Conservation (phyloP, 2,113 vertebrate species). For the Lophotis ruficrista region DNA sequence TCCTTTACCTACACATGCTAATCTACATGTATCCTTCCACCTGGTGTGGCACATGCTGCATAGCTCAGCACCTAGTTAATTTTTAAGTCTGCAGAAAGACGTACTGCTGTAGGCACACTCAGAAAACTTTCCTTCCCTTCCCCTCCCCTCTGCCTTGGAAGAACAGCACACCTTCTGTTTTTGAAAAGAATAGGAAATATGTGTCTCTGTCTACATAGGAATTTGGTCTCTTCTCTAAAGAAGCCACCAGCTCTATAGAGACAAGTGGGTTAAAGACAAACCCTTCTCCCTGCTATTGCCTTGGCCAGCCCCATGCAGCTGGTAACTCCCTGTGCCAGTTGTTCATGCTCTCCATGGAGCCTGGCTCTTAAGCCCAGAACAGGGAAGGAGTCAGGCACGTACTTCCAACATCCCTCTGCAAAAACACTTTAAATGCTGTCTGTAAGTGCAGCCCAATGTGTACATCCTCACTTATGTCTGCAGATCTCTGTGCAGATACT, state of each 20-base stretch:
- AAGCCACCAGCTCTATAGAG: not conserved
- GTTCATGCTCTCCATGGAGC: not conserved
- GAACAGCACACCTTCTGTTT: not conserved
- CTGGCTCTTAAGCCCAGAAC: not conserved
- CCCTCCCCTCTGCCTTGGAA: not conserved
- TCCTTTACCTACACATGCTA: not conserved
- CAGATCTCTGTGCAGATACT: not conserved
- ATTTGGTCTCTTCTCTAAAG: not conserved
- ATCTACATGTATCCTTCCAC: not conserved
- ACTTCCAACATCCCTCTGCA: not conserved
- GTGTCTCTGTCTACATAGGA: not conserved
- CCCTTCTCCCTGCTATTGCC: not conserved
- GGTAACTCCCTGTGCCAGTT: not conserved
- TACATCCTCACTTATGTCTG: not conserved
- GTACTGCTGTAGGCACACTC: not conserved
- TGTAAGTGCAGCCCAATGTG: not conserved
- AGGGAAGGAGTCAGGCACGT: not conserved
- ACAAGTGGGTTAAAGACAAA: not conserved
- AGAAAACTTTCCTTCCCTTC: not conserved
- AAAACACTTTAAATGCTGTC: not conserved
- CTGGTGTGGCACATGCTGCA: too few relatives aligned
- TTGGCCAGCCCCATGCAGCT: not conserved
- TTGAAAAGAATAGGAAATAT: not conserved
- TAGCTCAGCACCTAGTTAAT: not conserved
- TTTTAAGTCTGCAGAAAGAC: not conserved